Conservation (phyloP, 2,888 invertebrate species). For the Rosalia funebris region DNA sequence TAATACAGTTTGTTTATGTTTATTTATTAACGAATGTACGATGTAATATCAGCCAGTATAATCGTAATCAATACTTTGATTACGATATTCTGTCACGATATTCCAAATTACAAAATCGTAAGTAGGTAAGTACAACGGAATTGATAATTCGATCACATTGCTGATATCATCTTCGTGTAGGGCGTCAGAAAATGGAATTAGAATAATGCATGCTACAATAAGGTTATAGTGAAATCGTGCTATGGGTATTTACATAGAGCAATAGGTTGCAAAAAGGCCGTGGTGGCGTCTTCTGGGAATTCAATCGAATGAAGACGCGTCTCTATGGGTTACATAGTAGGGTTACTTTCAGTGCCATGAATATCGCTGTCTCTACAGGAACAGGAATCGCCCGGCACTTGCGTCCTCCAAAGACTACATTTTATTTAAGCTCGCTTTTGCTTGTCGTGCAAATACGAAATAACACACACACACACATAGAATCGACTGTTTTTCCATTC, state of each 20-base stretch:
- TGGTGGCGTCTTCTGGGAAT: slow-evolving; percentile 46
- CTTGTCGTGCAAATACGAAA: slow-evolving; percentile 38
- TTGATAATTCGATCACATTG: background rate
- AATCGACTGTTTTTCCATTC: slow-evolving; percentile 29
- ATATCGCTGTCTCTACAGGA: slow-evolving; percentile 48
- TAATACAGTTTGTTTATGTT: too few relatives aligned
- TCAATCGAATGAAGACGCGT: slow-evolving; percentile 53
- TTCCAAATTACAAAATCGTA: too few relatives aligned
- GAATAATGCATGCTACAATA: slow-evolving; percentile 16
- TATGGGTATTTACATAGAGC: slow-evolving; percentile 47
- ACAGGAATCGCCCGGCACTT: slow-evolving; percentile 41
- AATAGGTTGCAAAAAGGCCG: slow-evolving; percentile 49
- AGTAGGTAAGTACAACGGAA: too few relatives aligned
- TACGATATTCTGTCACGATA: too few relatives aligned
- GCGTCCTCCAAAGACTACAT: slow-evolving; percentile 49
- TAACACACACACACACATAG: slow-evolving; percentile 26
- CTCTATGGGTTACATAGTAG: slow-evolving; percentile 52
- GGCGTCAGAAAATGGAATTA: background rate
- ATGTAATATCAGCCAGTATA: too few relatives aligned
- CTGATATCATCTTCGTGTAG: background rate
- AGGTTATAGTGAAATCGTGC: slow-evolving; percentile 28
- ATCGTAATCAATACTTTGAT: too few relatives aligned
- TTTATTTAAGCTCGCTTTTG: slow-evolving; percentile 46
- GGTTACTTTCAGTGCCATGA: slow-evolving; percentile 52
- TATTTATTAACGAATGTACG: too few relatives aligned